These are phyloP conservation scores for Sebastes trivittatus DNA, from an alignment of 2,797 vertebrate species.

Conservation along the genomic window DNA sequence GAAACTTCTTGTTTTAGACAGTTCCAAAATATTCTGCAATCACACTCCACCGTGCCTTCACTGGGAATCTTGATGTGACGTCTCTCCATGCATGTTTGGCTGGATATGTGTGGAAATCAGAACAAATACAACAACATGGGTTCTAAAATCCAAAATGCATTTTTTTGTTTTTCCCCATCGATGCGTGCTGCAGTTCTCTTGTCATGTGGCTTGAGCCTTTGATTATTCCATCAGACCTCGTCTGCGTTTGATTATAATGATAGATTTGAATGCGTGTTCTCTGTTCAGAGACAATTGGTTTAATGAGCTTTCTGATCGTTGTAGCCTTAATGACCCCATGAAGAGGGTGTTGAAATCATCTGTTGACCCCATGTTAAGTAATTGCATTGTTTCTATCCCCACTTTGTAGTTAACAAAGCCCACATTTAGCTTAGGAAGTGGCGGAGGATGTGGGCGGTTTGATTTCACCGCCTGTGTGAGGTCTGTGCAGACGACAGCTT, in stretches of 20 bases:
- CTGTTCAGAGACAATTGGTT: background rate
- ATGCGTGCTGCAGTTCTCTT: background rate
- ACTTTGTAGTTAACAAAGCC: background rate
- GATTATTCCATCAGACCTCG: background rate
- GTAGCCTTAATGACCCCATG: background rate
- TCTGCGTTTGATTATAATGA: conserved; percentile 55
- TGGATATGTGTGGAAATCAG: background rate
- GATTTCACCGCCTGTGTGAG: background rate
- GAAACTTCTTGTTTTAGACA: background rate
- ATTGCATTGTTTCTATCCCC: background rate
- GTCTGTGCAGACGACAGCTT: background rate
- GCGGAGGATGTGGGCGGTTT: background rate
- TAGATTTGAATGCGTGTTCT: conserved; percentile 34
- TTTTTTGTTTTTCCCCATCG: too few species aligned
- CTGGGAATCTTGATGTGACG: background rate
- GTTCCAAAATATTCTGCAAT: conserved; percentile 15
- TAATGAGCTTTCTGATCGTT: background rate
- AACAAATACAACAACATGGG: background rate
- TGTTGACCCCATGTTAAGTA: background rate
- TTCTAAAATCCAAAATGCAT: background rate
- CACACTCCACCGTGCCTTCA: background rate
- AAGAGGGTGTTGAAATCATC: background rate
- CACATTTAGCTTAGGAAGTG: background rate
- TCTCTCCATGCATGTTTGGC: background rate
- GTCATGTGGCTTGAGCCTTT: background rate